Conservation (phyloP, 1,140 invertebrate species). For the Zaprionus davidi region DNA sequence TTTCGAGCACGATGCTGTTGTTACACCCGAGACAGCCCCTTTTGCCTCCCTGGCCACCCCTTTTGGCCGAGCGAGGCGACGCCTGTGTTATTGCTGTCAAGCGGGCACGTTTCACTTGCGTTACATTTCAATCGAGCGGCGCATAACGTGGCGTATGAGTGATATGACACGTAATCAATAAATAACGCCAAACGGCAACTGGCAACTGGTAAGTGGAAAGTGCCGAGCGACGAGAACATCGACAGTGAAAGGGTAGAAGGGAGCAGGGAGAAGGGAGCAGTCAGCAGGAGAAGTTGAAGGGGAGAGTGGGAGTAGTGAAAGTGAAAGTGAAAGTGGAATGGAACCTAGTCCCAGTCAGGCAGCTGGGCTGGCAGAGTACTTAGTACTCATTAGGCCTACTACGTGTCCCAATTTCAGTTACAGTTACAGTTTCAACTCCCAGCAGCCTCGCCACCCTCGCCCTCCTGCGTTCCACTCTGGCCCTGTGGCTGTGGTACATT, state of each 20-base stretch:
- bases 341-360: neutral
- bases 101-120: slow-evolving; percentile 60
- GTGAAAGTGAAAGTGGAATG: neutral
- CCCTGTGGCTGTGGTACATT: slow-evolving; percentile 19
- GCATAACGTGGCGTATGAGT: slow-evolving; percentile 71
- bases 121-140: slow-evolving; percentile 71
- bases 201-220: slow-evolving; percentile 4
- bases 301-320: neutral
- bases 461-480: neutral
- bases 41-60: neutral
- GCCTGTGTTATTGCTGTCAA: slow-evolving; percentile 15
- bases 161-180: slow-evolving; percentile 82
- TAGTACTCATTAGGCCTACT: slow-evolving; percentile 44
- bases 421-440: slow-evolving; percentile 19
- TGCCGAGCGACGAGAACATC: neutral
- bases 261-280: neutral
- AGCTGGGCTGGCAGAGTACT: slow-evolving; percentile 30
- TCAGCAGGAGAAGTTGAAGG: neutral
- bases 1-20: slow-evolving; percentile 43
- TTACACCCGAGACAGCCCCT: neutral
- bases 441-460: neutral
- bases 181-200: slow-evolving; percentile 65
- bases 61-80: neutral
- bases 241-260: no score
- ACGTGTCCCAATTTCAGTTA: slow-evolving; percentile 38